Conservation (phyloP, 2,797 vertebrate genomes). For the Trachops cirrhosus region DNA sequence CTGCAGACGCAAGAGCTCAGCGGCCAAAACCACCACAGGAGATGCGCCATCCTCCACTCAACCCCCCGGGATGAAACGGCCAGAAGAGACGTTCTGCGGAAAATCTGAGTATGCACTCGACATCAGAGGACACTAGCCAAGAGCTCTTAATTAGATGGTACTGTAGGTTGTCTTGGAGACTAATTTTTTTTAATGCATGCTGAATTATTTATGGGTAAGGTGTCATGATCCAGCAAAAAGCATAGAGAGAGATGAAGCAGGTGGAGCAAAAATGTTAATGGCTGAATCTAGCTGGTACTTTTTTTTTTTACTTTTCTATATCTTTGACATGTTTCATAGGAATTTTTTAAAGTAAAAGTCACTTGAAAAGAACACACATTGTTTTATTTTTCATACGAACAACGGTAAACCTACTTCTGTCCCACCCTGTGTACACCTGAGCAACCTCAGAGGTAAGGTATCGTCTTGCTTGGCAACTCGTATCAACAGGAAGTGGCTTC, state of each 20-base stretch:
- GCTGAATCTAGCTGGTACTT: not conserved
- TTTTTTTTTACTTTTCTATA: not conserved
- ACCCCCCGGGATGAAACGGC: no score
- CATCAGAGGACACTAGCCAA: not conserved
- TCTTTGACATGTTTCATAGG: not conserved
- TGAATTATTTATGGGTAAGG: not conserved
- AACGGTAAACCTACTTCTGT: not conserved
- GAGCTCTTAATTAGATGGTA: not conserved
- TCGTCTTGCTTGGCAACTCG: not conserved
- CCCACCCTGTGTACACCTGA: no score
- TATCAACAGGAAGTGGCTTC: not conserved
- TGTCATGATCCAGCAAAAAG: not conserved
- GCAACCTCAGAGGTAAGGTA: accelerated
- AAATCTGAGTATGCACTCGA: not conserved
- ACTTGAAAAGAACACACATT: not conserved
- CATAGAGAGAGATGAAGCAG: not conserved
- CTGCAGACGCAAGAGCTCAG: not conserved
- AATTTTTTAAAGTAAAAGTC: not conserved
- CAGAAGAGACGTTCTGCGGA: not conserved
- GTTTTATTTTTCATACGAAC: not conserved
- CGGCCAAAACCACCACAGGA: not conserved
- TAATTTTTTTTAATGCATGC: not conserved
- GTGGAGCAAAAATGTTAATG: not conserved
- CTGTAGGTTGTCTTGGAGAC: not conserved
- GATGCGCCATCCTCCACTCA: not conserved